Conservation (phyloP, 2,797 vertebrate species). For the Echeneis naucrates region DNA sequence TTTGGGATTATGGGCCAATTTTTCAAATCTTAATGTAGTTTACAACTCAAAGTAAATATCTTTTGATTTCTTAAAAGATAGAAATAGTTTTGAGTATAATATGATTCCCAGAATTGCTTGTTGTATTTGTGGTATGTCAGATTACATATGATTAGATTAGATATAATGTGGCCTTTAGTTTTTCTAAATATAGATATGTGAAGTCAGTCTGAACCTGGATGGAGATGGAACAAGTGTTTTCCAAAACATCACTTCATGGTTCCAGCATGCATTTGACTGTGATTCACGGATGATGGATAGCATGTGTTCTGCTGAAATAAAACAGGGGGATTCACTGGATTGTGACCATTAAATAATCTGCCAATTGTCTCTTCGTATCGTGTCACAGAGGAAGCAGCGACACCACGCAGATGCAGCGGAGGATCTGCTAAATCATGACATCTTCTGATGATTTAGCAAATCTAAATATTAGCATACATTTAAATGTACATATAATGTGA, state of each 20-base stretch:
- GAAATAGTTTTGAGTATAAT: too few relatives aligned
- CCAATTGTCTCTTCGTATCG: constrained; percentile 58
- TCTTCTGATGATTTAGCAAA: too few relatives aligned
- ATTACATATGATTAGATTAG: too few relatives aligned
- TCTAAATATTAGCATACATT: too few relatives aligned
- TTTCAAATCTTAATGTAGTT: too few relatives aligned
- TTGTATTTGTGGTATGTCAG: too few relatives aligned
- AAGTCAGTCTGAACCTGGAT: constrained; percentile 17
- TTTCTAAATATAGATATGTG: too few relatives aligned
- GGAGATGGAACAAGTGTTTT: constrained; percentile 7
- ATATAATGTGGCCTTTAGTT: too few relatives aligned
- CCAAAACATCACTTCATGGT: constrained; percentile 3
- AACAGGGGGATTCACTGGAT: constrained; percentile 60
- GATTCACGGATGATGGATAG: constrained; percentile 54
- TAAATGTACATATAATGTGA: constrained; percentile 62
- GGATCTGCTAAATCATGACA: constrained; percentile 54
- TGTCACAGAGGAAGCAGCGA: constrained; percentile 41
- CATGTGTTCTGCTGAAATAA: constrained; percentile 42
- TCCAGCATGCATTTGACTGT: constrained; percentile 32
- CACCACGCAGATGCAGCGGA: constrained; percentile 30
- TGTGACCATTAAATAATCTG: constrained; percentile 63
- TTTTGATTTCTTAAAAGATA: too few relatives aligned
- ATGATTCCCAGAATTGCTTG: too few relatives aligned
- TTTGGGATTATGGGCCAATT: too few relatives aligned
- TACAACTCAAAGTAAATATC: too few relatives aligned